A percentile compares a stretch with the other conserved stretches of the same genome.
Conservation (phyloP, 2,113 vertebrate species). For the Physeter macrocephalus region DNA sequence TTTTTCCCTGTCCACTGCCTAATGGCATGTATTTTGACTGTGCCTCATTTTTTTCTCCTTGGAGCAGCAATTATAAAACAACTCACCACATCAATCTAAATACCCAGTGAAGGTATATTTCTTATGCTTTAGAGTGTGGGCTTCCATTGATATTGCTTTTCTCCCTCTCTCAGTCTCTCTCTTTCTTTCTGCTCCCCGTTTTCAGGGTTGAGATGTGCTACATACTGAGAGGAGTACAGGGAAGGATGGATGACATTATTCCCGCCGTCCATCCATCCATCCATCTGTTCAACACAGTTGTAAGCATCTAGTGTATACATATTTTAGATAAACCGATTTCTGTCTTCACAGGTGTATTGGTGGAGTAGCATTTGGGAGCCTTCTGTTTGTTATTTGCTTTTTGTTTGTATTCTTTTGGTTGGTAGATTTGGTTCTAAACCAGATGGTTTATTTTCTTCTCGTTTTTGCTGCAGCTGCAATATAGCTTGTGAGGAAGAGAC, state of each 20-base stretch:
- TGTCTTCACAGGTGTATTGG: neutral
- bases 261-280: neutral
- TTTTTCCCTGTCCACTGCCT: neutral
- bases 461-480: conserved; percentile 7
- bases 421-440: neutral
- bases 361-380: neutral
- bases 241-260: neutral
- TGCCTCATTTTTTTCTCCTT: neutral
- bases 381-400: neutral
- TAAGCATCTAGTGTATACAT: neutral
- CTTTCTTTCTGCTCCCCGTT: neutral
- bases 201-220: neutral
- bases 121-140: neutral
- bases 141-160: neutral
- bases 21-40: neutral
- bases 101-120: neutral
- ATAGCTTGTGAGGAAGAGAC: conserved; percentile 15
- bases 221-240: neutral
- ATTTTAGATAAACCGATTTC: neutral
- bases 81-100: neutral
- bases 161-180: neutral
- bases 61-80: neutral
- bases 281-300: neutral
- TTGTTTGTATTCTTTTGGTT: neutral
- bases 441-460: conserved; percentile 26